phyloP scores from a whole-genome alignment of 2,113 vertebrate genomes.

The Baryphthengus martii region DNA sequence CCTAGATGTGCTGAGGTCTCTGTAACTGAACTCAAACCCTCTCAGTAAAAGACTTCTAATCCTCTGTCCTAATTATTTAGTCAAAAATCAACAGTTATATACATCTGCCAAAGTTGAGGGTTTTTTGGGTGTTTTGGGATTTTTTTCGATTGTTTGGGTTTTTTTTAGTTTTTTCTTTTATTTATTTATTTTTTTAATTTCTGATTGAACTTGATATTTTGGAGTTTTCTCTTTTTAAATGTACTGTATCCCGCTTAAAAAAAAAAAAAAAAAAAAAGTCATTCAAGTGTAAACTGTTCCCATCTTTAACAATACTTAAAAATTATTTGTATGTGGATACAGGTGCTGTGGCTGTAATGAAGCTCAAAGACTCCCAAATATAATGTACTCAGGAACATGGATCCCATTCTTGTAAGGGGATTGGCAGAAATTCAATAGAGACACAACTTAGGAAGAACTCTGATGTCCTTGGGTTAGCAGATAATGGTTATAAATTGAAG shows the following conservation, averaged over 20 bases:
- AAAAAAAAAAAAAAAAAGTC: no score
- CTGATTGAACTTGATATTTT: background rate
- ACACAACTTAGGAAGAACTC: background rate
- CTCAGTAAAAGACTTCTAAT: background rate
- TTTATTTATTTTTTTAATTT: background rate
- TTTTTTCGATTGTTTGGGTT: background rate
- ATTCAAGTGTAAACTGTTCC: background rate
- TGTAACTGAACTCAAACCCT: background rate
- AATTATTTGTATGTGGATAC: background rate
- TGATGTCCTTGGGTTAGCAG: background rate
- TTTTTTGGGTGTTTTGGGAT: accelerated
- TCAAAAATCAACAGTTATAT: background rate
- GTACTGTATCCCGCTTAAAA: background rate
- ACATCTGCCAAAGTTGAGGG: accelerated
- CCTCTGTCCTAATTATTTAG: background rate
- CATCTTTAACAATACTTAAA: background rate
- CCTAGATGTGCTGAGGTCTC: background rate
- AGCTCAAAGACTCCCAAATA: background rate
- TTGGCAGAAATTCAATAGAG: background rate
- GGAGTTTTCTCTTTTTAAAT: background rate
- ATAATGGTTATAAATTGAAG: background rate
- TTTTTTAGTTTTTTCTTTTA: background rate
- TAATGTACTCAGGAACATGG: accelerated
- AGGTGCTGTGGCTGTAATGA: background rate
- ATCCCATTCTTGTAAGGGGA: background rate